Base-by-base conservation (phyloP, 2,113 vertebrate species). In the Psophia crepitans region DNA sequence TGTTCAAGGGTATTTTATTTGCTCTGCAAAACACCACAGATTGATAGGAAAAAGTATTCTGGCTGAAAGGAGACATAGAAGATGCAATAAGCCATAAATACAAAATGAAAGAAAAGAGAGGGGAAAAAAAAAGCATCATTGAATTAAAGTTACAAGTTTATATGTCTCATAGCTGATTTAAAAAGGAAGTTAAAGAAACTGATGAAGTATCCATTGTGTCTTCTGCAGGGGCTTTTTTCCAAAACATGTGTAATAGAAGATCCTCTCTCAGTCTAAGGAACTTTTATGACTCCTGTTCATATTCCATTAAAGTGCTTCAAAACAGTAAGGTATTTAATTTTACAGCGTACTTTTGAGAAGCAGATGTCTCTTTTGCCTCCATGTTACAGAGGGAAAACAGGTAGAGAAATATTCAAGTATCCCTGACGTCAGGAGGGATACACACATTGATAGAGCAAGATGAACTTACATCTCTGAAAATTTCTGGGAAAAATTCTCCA, bases 271-370 rank as follows among this genome's bases (percentile, higher is more conserved):
- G 51, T 22, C 41, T 57, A 32, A 77, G 56, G 56, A 61, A 60
- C 48, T 90, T 95, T 87, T 87, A 76, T 79, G 64, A 57, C 26
- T 89, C 43, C 43, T 63, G 46, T 84, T 81, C 80, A 81, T 75
- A 87, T 64, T 66, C 68, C 46, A 70, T 84, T 81, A 74, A 90
- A 93, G 68, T 77, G 56, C 33, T 93, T 90, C 82, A 83, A 60
- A 95, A 83, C n/a, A 61, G 74, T 27, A 71, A 51, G 22, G 11
- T 76, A 93, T 78, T 91, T 93, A 57, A 73, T 83, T 89, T 93
- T 93, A 93, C 65, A 76, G 37, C 22, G 16, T 53, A 82, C 27
- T 78, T 87, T 83, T 37, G 75, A 63, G 78, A 85, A 93, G 66
- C 66, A 95, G 65, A 87, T 83, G 48, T 46, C 65, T 82, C 61